Percentiles rank a stretch among this genome's conserved stretches.
Conservation (phyloP, 2,797 vertebrate species). For the Pseudotriccus pelzelni region DNA sequence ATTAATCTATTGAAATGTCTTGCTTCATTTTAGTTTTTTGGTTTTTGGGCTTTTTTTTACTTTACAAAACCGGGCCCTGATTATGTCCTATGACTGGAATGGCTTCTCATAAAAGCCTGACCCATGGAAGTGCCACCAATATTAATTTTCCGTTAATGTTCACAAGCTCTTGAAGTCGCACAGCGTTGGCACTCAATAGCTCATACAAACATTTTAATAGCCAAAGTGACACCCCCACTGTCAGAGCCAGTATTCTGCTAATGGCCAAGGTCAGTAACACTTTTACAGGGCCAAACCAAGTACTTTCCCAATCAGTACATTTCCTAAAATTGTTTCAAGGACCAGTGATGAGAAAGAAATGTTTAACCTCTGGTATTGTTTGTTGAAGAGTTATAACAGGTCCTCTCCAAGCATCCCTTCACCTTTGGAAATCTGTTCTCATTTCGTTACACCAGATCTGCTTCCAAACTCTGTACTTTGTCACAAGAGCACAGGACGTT, state of each 20-base stretch:
- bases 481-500: not conserved
- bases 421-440: slow-evolving; percentile 42
- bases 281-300: slow-evolving; percentile 12
- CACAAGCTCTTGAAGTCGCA: not conserved
- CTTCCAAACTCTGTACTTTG: slow-evolving; percentile 17
- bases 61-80: not conserved
- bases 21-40: not conserved
- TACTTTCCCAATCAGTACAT: slow-evolving; percentile 26
- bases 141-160: slow-evolving; percentile 30
- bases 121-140: not conserved
- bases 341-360: slow-evolving; percentile 31
- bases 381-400: slow-evolving; percentile 16
- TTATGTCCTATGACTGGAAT: not conserved
- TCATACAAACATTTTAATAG: slow-evolving; percentile 23
- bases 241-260: slow-evolving; percentile 36
- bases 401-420: not conserved
- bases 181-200: not conserved
- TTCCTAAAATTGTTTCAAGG: slow-evolving; percentile 29
- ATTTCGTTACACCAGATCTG: slow-evolving; percentile 6
- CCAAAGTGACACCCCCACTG: not conserved
- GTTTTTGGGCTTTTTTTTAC: not conserved
- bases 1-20: not conserved
- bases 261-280: not conserved
- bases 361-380: not conserved
- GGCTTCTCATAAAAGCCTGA: not conserved